Base-by-base conservation (phyloP, 2,888 invertebrate genomes). In the Electrophaes corylata region DNA sequence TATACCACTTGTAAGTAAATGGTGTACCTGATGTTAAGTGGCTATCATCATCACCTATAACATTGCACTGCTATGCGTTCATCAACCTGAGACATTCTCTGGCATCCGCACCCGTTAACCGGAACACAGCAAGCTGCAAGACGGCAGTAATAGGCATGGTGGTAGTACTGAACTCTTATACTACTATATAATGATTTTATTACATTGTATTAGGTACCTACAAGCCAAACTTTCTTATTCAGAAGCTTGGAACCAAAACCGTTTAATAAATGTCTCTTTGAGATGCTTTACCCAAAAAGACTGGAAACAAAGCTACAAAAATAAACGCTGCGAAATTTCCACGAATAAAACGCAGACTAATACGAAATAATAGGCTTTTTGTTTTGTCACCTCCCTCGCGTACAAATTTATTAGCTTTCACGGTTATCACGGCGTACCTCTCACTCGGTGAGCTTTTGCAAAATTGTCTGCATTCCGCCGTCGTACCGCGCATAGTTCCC, bases 331-430 rank as follows among this genome's bases (percentile, higher is more conserved):
- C 54, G 23, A 37, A 47, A 67, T 67, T 60, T 58, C 49, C 51
- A 51, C 58, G 59, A 65, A 67, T 65, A 65, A 65, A 67, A 60
- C 62, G 62, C 57, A 50, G 59, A 57, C 67, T 67, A 65, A 67
- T 67, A 62, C 64, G 64, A 73, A 68, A 73, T 77, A 79, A 78
- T 78, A 78, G 76, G 77, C 79, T 75, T 80, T 81, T 81, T 80
- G 77, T 83, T 79, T 81, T 75, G 76, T 75, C 83, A 78, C 80
- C 76, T 78, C 75, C 71, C 75, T 72, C 72, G 74, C 78, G 75
- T 77, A 82, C 77, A 78, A 83, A 87, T 88, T 86, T 89, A 86
- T 88, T 85, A 86, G 85, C 80, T 76, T 82, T 81, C 76, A 78
- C 80, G 79, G 81, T 84, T 86, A 86, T 86, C 86, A 79, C 78